These are phyloP conservation scores for Terrapene triunguis DNA, from an alignment of 2,113 vertebrate species.

Conservation along the genomic window DNA sequence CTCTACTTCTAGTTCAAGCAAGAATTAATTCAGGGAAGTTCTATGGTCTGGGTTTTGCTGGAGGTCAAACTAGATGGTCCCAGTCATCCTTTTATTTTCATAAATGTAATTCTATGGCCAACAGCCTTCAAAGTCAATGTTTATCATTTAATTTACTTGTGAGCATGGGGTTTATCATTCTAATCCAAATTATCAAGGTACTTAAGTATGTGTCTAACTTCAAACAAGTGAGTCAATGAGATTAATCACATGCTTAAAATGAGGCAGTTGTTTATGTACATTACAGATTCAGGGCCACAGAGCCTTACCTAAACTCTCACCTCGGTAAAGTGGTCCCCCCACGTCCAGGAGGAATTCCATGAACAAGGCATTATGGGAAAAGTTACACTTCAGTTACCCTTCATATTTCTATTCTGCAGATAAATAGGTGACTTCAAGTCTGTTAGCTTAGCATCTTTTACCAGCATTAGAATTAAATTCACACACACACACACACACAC, in stretches of 20 bases:
- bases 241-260: not conserved
- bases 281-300: not conserved
- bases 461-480: not conserved
- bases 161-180: not conserved
- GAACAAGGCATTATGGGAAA: not conserved
- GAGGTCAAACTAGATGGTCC: not conserved
- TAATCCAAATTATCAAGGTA: not conserved
- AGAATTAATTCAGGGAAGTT: not conserved
- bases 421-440: not conserved
- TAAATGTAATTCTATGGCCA: not conserved
- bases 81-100: not conserved
- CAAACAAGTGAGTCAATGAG: not conserved
- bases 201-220: not conserved
- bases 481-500: not conserved
- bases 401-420: not conserved
- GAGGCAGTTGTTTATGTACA: not conserved
- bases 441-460: not conserved
- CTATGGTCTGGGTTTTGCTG: no score
- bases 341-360: not conserved
- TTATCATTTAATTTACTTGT: not conserved
- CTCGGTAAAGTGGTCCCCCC: not conserved
- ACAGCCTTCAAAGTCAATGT: not conserved
- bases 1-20: not conserved
- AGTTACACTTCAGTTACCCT: not conserved
- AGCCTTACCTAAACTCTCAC: not conserved